Evolutionary conservation across 2,113 vertebrate species (phyloP), one percentile per base, ranked within the genome.

Genomic region (Spizaetus ornatus): DNA sequence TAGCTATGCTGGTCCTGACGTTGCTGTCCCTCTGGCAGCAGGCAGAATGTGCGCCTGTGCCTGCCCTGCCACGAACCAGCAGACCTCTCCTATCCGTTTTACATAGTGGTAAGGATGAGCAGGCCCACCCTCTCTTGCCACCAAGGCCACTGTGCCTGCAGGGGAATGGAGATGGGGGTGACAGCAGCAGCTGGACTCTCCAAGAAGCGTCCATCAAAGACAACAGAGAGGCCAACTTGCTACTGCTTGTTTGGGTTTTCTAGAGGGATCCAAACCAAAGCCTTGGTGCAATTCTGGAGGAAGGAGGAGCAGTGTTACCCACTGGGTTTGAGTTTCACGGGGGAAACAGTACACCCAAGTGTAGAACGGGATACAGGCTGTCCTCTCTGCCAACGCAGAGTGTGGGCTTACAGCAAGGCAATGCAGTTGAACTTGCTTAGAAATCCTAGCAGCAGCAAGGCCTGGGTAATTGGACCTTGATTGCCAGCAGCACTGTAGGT

Each of bases 51-150:
- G 73, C 0, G 2, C 45, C 48, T 3, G 8, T 56, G 34, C 27
- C 27, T 84, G 36, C 67, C 23, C 40, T 83, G 38, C 25, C 36
- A 5, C 0, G 6, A 73, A 34, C n/a, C 21, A 3, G 3, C n/a
- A 87, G 65, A 45, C 34, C 20, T 90, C 45, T 77, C 21, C 58
- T 63, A 0, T 43, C 4, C 3, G 9, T 23, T 20, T 80, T 63
- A 3, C 0, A 0, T 22, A 47, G 23, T 3, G 2, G 17, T 66
- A 56, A 79, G 47, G 56, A 55, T 61, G n/a, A 80, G 62, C 34
- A 59, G 55, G 17, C 3, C 4, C 5, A 13, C 50, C 40, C 48
- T 83, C 6, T 66, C 13, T 47, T 70, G 50, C 62, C 65, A 21
- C 31, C 1, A 2, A 59, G 48, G 63, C 36, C 34, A 26, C 7